phyloP scores from a whole-genome alignment of 2,797 vertebrate species.

The Mormyrus hasselquistii region DNA sequence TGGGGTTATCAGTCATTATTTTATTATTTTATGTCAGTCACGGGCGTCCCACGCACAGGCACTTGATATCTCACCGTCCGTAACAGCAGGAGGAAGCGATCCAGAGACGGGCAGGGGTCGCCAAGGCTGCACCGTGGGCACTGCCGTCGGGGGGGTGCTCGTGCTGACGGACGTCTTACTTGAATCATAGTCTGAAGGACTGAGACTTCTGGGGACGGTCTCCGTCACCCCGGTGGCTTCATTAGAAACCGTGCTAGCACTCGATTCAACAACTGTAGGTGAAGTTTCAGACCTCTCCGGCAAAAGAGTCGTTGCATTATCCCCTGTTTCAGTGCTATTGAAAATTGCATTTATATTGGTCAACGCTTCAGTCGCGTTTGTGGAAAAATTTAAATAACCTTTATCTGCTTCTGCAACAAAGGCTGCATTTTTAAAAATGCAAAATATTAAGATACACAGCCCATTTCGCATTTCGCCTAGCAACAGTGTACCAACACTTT shows the following conservation, averaged over 20 bases:
- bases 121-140: not conserved
- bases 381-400: constrained; percentile 12
- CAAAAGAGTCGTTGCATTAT: not conserved
- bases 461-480: constrained; percentile 32
- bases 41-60: not conserved
- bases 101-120: constrained; percentile 29
- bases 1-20: not conserved
- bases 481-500: constrained; percentile 14
- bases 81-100: constrained; percentile 22
- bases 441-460: constrained; percentile 19
- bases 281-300: not conserved
- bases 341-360: not conserved
- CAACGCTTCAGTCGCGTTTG: constrained; percentile 14
- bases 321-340: not conserved
- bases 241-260: not conserved
- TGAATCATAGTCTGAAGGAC: not conserved
- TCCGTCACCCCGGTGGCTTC: constrained; percentile 8
- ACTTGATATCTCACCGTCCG: constrained; percentile 28
- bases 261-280: not conserved
- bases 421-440: not conserved
- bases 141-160: not conserved
- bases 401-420: constrained; percentile 8
- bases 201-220: not conserved
- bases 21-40: not conserved
- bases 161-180: not conserved